A percentile compares a stretch with the other conserved stretches of the same genome.
Evolutionary conservation across 2,888 invertebrate species (phyloP).

Genomic region (Netelia virgata): DNA sequence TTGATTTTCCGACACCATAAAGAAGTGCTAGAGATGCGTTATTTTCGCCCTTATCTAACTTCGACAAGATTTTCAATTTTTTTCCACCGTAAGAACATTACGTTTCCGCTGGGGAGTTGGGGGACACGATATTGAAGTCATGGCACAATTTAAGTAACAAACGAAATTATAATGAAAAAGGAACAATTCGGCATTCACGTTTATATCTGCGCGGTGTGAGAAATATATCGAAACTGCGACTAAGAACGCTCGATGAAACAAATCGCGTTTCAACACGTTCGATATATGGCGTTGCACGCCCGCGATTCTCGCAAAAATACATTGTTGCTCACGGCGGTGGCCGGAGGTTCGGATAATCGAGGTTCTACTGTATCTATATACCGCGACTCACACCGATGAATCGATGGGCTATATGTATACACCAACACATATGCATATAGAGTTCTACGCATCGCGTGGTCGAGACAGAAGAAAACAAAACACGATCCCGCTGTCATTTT

Average conservation of each 20-base stretch:
- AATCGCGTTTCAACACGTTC: slow-evolving; percentile 37
- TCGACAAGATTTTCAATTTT: slow-evolving; percentile 45
- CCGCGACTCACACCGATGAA: too few species aligned
- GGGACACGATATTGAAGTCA: slow-evolving; percentile 35
- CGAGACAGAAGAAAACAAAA: too few species aligned
- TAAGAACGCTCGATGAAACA: slow-evolving; percentile 41
- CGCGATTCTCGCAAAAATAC: slow-evolving; percentile 43
- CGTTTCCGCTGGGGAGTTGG: slow-evolving; percentile 43
- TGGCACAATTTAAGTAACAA: not conserved
- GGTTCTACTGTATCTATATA: too few species aligned
- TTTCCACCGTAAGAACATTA: slow-evolving; percentile 49
- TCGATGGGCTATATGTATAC: too few species aligned
- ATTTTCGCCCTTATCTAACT: slow-evolving; percentile 51
- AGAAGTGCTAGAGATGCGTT: slow-evolving; percentile 60
- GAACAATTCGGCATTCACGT: slow-evolving; percentile 40
- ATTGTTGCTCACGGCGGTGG: slow-evolving; percentile 43
- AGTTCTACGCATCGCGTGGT: too few species aligned
- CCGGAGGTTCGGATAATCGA: slow-evolving; percentile 8
- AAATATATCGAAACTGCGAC: slow-evolving; percentile 39
- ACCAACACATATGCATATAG: too few species aligned
- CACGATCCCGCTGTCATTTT: too few species aligned
- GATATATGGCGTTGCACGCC: slow-evolving; percentile 20
- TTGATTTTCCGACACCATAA: slow-evolving; percentile 73
- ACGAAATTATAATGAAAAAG: slow-evolving; percentile 19
- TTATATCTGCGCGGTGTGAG: slow-evolving; percentile 19